Percentiles rank a stretch among this genome's conserved stretches.
phyloP scores from a whole-genome alignment of 2,113 vertebrate genomes.

The Colaptes auratus region DNA sequence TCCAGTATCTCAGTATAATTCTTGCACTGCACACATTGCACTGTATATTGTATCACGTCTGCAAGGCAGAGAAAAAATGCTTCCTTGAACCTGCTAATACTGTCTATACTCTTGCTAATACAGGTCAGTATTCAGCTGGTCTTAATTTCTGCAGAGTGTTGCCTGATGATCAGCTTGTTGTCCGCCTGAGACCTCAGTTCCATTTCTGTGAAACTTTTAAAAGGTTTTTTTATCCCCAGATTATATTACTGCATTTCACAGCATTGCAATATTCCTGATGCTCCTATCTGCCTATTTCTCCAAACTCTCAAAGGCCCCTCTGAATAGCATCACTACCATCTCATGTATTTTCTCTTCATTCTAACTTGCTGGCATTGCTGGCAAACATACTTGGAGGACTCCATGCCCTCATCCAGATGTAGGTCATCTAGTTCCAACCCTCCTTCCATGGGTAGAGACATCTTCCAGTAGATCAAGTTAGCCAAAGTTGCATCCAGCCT shows the following conservation, averaged over 20 bases:
- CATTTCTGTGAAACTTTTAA: too few relatives aligned
- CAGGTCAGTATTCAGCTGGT: not conserved
- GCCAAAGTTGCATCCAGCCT: not conserved
- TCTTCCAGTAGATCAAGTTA: too few relatives aligned
- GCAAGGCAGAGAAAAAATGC: not conserved
- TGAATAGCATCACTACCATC: not conserved
- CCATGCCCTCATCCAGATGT: not conserved
- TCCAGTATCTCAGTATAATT: not conserved
- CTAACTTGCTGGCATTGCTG: not conserved
- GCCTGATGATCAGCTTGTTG: not conserved
- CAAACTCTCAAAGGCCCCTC: too few relatives aligned
- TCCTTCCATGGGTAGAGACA: too few relatives aligned
- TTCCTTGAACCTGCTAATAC: not conserved
- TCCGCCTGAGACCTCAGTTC: not conserved
- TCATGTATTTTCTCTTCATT: not conserved
- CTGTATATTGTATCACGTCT: too few relatives aligned
- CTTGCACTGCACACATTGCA: not conserved
- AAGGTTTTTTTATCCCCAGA: not conserved
- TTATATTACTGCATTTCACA: not conserved
- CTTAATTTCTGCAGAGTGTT: not conserved
- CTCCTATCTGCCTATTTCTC: too few relatives aligned
- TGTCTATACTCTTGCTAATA: not conserved
- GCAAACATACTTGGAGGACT: not conserved
- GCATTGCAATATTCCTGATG: not conserved
- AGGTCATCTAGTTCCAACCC: not conserved